A percentile compares a stretch with the other conserved stretches of the same genome.
phyloP scores from a whole-genome alignment of 2,797 vertebrate genomes.

The Characodon lateralis region DNA sequence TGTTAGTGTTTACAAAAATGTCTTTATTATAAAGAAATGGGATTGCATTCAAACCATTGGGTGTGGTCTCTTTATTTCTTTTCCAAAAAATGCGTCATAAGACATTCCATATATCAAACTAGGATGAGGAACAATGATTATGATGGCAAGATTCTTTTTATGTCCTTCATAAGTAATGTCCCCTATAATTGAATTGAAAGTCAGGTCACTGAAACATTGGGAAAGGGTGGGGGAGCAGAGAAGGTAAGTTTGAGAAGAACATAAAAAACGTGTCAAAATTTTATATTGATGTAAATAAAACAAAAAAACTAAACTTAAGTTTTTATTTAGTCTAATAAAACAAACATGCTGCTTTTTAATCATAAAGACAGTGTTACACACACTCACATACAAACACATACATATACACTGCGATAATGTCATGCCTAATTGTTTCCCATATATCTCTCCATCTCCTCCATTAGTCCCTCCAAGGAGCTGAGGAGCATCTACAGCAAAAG shows the following conservation, averaged over 20 bases:
- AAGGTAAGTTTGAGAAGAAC: slow-evolving; percentile 13
- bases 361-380: neutral
- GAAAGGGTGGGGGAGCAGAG: slow-evolving; percentile 11
- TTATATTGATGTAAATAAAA: neutral
- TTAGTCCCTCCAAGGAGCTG: slow-evolving; percentile 70
- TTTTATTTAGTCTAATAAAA: neutral
- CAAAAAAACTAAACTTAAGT: neutral
- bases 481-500: slow-evolving; percentile 72
- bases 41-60: neutral
- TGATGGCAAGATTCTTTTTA: slow-evolving; percentile 68
- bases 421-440: slow-evolving; percentile 58
- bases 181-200: slow-evolving; percentile 76
- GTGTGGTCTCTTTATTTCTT: slow-evolving; percentile 2
- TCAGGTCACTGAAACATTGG: slow-evolving; percentile 71
- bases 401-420: slow-evolving; percentile 29
- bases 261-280: slow-evolving; percentile 5
- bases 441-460: slow-evolving; percentile 70
- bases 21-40: neutral
- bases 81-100: slow-evolving; percentile 21
- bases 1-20: neutral
- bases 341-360: neutral
- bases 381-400: slow-evolving; percentile 9
- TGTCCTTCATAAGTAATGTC: slow-evolving; percentile 76
- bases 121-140: slow-evolving; percentile 47
- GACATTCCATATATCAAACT: slow-evolving; percentile 52